A percentile compares a stretch with the other conserved stretches of the same genome.
Evolutionary conservation across 2,888 invertebrate genomes (phyloP).

Genomic region (Lamellibrachia columna): DNA sequence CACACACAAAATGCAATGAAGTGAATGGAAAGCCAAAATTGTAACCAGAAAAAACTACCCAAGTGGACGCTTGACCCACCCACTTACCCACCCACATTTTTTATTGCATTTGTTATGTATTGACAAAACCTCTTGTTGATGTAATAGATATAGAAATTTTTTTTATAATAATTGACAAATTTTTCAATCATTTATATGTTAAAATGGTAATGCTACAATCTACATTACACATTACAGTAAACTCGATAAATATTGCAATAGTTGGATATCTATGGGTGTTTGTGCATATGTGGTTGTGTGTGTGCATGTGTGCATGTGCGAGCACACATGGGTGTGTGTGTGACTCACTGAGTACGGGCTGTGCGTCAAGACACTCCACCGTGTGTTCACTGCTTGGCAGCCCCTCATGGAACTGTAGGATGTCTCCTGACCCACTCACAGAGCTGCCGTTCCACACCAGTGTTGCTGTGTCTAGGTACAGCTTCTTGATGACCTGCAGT

Average conservation of each 20-base stretch:
- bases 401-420: slow-evolving; percentile 86
- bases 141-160: too few species aligned
- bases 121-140: too few species aligned
- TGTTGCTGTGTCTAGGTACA: slow-evolving; percentile 85
- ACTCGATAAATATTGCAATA: not conserved
- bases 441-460: slow-evolving; percentile 94
- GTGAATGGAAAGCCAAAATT: too few species aligned
- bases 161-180: too few species aligned
- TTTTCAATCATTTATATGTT: slow-evolving; percentile 13
- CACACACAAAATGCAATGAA: too few species aligned
- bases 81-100: too few species aligned
- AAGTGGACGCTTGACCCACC: too few species aligned
- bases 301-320: not conserved
- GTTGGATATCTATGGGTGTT: not conserved
- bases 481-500: slow-evolving; percentile 64
- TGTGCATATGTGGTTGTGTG: not conserved
- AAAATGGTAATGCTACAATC: slow-evolving; percentile 29
- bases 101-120: too few species aligned
- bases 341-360: slow-evolving; percentile 70
- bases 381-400: slow-evolving; percentile 84
- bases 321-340: not conserved
- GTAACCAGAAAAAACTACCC: too few species aligned
- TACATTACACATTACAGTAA: slow-evolving; percentile 14
- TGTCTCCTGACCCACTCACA: slow-evolving; percentile 80
- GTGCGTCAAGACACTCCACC: slow-evolving; percentile 84